Conservation (phyloP, 37 sponge, comb jelly and placozoan species). For the Chondrilla cf. caribensis region DNA sequence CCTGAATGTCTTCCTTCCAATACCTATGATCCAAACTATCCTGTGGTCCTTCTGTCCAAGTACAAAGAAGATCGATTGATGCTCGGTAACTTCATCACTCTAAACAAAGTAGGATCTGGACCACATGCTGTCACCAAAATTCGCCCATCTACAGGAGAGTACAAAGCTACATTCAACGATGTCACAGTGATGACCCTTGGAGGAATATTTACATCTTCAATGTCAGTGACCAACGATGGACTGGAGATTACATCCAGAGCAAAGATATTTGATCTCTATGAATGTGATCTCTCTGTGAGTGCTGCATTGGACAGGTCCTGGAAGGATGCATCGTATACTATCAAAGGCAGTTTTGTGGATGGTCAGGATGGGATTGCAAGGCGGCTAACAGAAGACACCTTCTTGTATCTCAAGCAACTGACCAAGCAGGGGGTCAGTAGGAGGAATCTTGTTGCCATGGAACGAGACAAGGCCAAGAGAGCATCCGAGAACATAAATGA, state of each 20-base stretch:
- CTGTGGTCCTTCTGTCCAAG: not conserved
- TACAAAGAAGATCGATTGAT: not conserved
- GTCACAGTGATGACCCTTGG: not conserved
- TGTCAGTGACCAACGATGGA: not conserved
- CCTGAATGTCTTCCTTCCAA: not conserved
- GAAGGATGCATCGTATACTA: not conserved
- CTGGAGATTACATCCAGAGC: not conserved
- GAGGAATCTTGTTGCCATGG: not conserved
- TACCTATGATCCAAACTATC: not conserved
- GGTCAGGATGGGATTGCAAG: not conserved
- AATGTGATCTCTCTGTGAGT: not conserved
- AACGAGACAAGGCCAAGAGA: not conserved
- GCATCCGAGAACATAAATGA: not conserved
- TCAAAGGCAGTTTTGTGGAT: not conserved
- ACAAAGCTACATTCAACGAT: not conserved
- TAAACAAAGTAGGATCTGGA: not conserved
- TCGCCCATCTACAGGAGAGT: not conserved
- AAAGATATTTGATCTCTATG: not conserved
- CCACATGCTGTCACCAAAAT: not conserved
- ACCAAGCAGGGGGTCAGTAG: not conserved
- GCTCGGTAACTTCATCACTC: not conserved
- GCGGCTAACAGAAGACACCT: not conserved
- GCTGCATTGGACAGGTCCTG: not conserved
- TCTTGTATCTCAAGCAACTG: not conserved
- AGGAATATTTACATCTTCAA: not conserved